These are phyloP conservation scores for Brachystomella parvula DNA, from an alignment of 1,140 invertebrate species.

Conservation along the genomic window DNA sequence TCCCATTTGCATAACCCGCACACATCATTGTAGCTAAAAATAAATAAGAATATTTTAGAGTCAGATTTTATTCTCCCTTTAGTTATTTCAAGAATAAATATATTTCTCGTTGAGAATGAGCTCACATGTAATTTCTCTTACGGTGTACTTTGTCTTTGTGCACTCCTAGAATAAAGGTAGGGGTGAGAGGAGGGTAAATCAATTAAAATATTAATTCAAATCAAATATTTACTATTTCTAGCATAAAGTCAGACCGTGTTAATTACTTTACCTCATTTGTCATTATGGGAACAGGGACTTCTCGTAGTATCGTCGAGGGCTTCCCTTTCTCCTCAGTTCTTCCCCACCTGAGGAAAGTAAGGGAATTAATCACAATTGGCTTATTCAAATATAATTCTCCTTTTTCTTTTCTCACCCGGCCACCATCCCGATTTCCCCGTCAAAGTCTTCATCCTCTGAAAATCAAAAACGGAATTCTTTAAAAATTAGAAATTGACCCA, in stretches of 20 bases:
- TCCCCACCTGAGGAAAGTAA: constrained; percentile 51
- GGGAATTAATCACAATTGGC: no score
- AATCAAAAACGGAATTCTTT: no score
- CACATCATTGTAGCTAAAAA: constrained; percentile 60
- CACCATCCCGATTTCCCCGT: constrained; percentile 51
- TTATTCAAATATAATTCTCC: no score
- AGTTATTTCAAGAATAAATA: no score
- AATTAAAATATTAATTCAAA: background rate
- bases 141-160: constrained; percentile 46
- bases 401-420: constrained; percentile 54
- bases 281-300: constrained; percentile 54
- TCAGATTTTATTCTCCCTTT: no score
- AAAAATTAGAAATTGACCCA: constrained; percentile 11
- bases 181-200: background rate
- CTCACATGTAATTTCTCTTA: constrained; percentile 51
- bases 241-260: background rate
- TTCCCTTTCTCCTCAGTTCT: constrained; percentile 53
- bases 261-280: constrained; percentile 46
- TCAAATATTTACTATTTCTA: background rate
- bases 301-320: constrained; percentile 49
- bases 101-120: no score
- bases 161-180: constrained; percentile 28
- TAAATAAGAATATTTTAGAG: no score
- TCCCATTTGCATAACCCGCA: constrained; percentile 60
- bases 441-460: constrained; percentile 44